Conservation (phyloP, 2,113 vertebrate genomes). For the Grammomys surdaster region DNA sequence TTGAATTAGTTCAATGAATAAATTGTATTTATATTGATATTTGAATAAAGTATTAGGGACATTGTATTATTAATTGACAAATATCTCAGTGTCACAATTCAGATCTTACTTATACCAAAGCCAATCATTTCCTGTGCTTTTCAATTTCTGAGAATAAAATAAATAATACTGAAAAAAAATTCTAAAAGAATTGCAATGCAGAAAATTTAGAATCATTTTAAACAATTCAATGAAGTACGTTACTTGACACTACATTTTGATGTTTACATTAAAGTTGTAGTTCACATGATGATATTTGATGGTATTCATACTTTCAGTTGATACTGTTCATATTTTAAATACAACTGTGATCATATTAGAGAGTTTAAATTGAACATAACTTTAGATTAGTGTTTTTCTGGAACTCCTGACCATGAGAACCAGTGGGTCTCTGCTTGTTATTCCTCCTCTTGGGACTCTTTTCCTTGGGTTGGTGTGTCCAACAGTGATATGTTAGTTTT, state of each 20-base stretch:
- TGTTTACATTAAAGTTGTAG: neutral
- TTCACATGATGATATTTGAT: neutral
- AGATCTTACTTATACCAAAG: neutral
- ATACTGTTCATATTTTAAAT: neutral
- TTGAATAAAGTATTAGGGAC: neutral
- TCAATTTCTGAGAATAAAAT: conserved; percentile 13
- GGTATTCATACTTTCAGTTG: neutral
- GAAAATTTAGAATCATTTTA: neutral
- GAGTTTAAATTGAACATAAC: neutral
- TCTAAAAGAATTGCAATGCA: neutral
- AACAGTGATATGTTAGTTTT: neutral
- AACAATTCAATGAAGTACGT: neutral
- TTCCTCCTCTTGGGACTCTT: neutral
- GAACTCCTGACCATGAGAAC: neutral
- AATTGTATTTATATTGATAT: neutral
- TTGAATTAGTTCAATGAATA: neutral
- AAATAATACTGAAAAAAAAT: conserved; percentile 1
- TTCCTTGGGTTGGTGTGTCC: neutral
- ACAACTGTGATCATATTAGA: neutral
- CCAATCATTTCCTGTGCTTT: neutral
- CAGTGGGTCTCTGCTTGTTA: neutral
- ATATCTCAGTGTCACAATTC: neutral
- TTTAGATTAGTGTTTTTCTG: neutral
- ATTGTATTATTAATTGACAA: neutral
- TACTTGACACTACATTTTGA: neutral